phyloP scores from a whole-genome alignment of 2,113 vertebrate genomes.

The Athene cunicularia region DNA sequence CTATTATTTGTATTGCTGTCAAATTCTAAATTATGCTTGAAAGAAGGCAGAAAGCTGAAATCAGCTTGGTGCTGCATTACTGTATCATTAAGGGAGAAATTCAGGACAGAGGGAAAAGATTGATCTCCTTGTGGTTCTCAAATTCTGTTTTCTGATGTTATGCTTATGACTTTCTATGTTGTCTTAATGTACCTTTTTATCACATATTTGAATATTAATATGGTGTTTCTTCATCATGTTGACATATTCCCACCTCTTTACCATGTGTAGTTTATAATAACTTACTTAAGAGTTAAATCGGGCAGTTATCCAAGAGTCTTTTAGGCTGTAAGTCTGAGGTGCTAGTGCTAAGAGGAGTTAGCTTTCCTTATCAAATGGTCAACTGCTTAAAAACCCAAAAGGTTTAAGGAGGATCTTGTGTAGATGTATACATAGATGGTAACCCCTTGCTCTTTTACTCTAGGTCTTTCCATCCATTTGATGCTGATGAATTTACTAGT shows the following conservation, averaged over 20 bases:
- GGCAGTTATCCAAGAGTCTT: background rate
- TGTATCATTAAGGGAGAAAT: background rate
- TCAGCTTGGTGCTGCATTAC: background rate
- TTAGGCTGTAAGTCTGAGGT: background rate
- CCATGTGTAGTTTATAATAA: background rate
- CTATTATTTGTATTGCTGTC: background rate
- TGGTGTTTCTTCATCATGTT: background rate
- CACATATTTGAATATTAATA: background rate
- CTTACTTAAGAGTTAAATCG: background rate
- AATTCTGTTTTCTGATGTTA: background rate
- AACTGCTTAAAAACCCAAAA: background rate
- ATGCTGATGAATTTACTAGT: background rate
- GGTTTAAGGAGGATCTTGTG: background rate
- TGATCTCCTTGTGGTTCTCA: background rate
- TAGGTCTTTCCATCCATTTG: background rate
- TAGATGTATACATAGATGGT: background rate
- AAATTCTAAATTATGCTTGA: conserved; percentile 20
- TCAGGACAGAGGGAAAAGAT: background rate
- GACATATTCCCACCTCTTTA: background rate
- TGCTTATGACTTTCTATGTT: background rate
- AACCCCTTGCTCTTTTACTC: background rate
- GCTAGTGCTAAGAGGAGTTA: background rate
- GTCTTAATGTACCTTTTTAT: background rate
- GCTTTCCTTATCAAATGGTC: background rate
- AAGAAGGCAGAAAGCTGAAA: conserved; percentile 4